Percentiles rank a stretch among this genome's conserved stretches.
phyloP scores from a whole-genome alignment of 2,113 vertebrate species.

The Muntiacus reevesi region DNA sequence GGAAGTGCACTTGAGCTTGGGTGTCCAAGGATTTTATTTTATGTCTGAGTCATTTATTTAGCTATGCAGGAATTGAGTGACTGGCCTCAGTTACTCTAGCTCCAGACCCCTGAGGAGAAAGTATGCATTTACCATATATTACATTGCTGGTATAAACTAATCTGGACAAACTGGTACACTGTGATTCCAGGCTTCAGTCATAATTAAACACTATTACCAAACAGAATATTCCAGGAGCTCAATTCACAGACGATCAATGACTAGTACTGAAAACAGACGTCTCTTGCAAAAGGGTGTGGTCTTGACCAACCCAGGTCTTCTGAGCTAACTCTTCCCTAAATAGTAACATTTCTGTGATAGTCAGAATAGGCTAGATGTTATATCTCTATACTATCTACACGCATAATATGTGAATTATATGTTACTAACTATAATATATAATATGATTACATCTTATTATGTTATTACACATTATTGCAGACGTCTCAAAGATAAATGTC shows the following conservation, averaged over 20 bases:
- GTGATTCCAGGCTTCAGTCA: neutral
- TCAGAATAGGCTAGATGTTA: neutral
- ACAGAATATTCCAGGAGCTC: neutral
- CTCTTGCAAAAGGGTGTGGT: neutral
- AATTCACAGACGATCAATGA: neutral
- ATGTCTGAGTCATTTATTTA: neutral
- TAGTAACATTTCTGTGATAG: neutral
- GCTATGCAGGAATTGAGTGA: neutral
- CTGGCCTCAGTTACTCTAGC: neutral
- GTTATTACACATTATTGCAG: neutral
- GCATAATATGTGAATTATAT: neutral
- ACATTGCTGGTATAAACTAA: neutral
- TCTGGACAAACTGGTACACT: neutral
- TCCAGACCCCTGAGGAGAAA: neutral
- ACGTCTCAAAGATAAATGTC: neutral
- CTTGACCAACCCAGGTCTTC: neutral
- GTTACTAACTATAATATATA: neutral
- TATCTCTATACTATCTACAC: neutral
- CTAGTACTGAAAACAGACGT: neutral
- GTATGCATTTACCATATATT: neutral
- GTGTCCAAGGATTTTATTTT: neutral
- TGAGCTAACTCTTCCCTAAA: neutral
- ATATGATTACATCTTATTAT: neutral
- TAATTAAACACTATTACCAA: neutral
- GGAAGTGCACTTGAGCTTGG: no score